A percentile compares a stretch with the other conserved stretches of the same genome.
These are phyloP conservation scores for Serilophus lunatus DNA, from an alignment of 2,113 vertebrate species.

Conservation along the genomic window DNA sequence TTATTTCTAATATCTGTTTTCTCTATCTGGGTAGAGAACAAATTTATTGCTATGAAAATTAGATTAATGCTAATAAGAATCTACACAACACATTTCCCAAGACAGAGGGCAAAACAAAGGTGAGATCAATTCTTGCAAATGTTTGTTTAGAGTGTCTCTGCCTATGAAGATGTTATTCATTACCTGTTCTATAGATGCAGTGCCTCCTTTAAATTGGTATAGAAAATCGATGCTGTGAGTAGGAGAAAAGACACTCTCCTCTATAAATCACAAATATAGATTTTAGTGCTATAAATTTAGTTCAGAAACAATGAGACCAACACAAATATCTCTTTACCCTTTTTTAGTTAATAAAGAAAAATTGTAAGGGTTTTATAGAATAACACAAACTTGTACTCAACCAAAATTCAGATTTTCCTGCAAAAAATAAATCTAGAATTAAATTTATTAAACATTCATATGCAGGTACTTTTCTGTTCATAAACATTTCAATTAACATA, in stretches of 20 bases:
- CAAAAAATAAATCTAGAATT: not conserved
- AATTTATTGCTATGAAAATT: not conserved
- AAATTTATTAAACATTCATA: not conserved
- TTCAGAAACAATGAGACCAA: constrained; percentile 37
- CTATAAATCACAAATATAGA: constrained; percentile 45
- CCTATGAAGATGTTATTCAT: constrained; percentile 55
- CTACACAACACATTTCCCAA: not conserved
- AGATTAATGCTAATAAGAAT: constrained; percentile 1
- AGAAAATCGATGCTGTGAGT: constrained; percentile 56
- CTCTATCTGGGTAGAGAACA: not conserved
- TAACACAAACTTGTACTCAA: not conserved
- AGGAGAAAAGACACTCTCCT: constrained; percentile 4
- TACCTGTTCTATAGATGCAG: not conserved
- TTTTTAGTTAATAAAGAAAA: constrained; percentile 27
- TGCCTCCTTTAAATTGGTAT: constrained; percentile 48
- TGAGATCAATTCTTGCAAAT: not conserved
- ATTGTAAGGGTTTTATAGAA: not conserved
- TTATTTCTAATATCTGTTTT: not conserved
- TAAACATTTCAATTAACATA: not conserved
- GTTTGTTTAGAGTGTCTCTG: constrained; percentile 31
- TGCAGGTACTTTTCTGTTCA: not conserved
- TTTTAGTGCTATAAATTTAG: constrained; percentile 45
- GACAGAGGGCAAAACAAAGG: not conserved
- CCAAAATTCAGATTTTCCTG: not conserved
- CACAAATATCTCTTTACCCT: not conserved